Evolutionary conservation across 1,140 invertebrate genomes (phyloP), one percentile per base, ranked within the genome.

Genomic region (Drosophila lowei): DNA sequence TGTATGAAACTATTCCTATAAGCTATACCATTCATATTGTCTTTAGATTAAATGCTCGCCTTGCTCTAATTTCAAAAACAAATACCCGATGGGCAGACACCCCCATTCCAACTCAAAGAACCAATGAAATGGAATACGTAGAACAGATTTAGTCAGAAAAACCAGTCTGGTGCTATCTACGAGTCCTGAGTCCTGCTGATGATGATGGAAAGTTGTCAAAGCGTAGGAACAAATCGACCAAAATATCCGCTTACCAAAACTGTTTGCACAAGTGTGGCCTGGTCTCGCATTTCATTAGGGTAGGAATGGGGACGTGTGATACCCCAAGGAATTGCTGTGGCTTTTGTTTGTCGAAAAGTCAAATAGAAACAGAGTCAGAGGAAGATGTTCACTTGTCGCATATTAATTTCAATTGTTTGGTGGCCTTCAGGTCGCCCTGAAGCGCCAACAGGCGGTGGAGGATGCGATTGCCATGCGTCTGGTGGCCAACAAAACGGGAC

Each of bases 381-480:
- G 46, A 55, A 70, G 50, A 74, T 57, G 65, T 68, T 68, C 85
- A 89, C 86, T 85, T 85, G 86, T 72, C 80, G 89, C 89, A 90
- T 90, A 90, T 90, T 90, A 90, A 90, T 90, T 90, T 90, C 89
- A 81, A 90, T 90, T 86, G 72, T 74, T 41, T 44, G 56, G 15
- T 59, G 47, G 42, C 72, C 86, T 88, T 21, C 91, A 98, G 96
- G 98, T 99, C n/a, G 98, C 98, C 11, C 92, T 99, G 56, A 99
- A 99, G 92, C 93, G 98, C 43, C 98, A 99, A 92, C 98, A 99
- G 93, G 98, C 98, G 0, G 97, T 98, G 0, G 98, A 99, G 93
- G 98, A 99, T 91, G 97, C 97, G 30, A 98, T 99, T 61, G 98
- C 98, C 0, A 92, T 99, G 56, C 97, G 97, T 48, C 93, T 99